These are phyloP conservation scores for Haliaeetus leucogaster DNA, from an alignment of 2,113 vertebrate genomes.

Conservation along the genomic window DNA sequence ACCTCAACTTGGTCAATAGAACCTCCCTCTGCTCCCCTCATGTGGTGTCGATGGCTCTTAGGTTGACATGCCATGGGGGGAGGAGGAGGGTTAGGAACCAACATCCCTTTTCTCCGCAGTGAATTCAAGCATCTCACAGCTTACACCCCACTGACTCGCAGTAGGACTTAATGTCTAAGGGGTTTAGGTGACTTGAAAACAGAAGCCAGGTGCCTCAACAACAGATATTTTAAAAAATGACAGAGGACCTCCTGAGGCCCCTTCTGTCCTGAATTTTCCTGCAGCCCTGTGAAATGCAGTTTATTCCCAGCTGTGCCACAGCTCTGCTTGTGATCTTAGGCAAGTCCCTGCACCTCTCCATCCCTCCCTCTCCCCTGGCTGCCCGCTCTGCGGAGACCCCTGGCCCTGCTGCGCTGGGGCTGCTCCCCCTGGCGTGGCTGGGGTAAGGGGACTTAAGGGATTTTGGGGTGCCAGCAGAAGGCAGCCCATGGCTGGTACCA, in stretches of 20 bases:
- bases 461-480: background rate
- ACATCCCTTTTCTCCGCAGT: background rate
- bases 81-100: background rate
- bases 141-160: background rate
- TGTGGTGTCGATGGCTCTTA: background rate
- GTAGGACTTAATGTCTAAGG: background rate
- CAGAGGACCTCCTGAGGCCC: background rate
- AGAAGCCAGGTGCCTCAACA: background rate
- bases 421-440: fast-evolving
- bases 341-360: background rate
- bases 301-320: background rate
- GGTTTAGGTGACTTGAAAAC: background rate
- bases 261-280: background rate
- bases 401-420: background rate
- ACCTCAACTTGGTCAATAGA: background rate
- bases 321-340: background rate
- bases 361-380: background rate
- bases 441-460: background rate
- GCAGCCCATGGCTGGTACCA: background rate
- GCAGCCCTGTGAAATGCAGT: background rate
- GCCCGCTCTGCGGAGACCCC: background rate
- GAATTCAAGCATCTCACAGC: background rate
- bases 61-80: background rate
- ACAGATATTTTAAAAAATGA: background rate
- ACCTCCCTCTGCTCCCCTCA: background rate